These are phyloP conservation scores for Melanotaenia parkinsoni DNA, from an alignment of 2,797 vertebrate genomes.

Conservation along the genomic window DNA sequence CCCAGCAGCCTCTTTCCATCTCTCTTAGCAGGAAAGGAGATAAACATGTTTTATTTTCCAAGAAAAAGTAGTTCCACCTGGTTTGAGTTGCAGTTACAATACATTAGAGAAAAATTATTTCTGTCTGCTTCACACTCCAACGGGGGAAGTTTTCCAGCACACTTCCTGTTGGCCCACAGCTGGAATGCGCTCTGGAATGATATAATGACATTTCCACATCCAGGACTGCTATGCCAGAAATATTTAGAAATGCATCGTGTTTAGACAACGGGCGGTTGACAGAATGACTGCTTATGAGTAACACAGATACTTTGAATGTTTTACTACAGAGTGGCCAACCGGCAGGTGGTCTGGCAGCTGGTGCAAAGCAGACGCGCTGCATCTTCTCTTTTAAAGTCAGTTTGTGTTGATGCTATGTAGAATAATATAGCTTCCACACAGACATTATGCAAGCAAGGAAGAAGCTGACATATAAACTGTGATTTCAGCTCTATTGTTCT, in stretches of 20 bases:
- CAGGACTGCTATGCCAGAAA: slow-evolving; percentile 38
- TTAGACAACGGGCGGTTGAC: slow-evolving; percentile 36
- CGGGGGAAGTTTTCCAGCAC: slow-evolving; percentile 45
- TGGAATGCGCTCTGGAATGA: slow-evolving; percentile 63
- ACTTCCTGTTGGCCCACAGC: slow-evolving; percentile 62
- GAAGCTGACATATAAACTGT: neutral
- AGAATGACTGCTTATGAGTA: slow-evolving; percentile 23
- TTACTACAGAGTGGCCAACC: slow-evolving; percentile 20
- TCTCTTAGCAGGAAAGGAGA: slow-evolving; percentile 24
- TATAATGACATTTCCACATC: slow-evolving; percentile 60
- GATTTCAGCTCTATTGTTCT: neutral
- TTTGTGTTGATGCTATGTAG: slow-evolving; percentile 28
- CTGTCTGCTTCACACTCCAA: slow-evolving; percentile 40
- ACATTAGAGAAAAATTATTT: slow-evolving; percentile 53
- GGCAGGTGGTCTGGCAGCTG: slow-evolving; percentile 62
- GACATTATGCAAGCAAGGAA: slow-evolving; percentile 8
- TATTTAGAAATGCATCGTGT: slow-evolving; percentile 50
- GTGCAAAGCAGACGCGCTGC: slow-evolving; percentile 27
- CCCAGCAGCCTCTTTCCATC: slow-evolving; percentile 17
- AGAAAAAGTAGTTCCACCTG: slow-evolving; percentile 54
- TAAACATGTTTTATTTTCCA: slow-evolving; percentile 40
- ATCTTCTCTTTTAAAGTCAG: slow-evolving; percentile 17
- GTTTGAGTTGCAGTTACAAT: slow-evolving; percentile 41
- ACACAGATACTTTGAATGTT: slow-evolving; percentile 37
- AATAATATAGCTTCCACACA: slow-evolving; percentile 19